Conservation (phyloP, 2,113 vertebrate genomes). For the Malaclemys terrapin region DNA sequence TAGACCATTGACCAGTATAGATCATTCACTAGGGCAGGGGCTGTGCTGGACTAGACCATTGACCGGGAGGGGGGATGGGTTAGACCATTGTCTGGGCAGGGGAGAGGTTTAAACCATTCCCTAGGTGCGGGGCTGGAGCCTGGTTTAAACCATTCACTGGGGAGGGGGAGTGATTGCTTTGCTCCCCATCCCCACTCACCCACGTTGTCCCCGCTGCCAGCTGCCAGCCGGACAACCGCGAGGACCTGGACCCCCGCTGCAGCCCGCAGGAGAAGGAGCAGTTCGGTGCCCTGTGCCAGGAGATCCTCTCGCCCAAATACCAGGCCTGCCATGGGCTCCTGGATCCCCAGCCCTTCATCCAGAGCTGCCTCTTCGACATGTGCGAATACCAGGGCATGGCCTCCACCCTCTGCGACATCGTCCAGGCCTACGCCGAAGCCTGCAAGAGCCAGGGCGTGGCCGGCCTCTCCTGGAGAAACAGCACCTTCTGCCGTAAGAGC, state of each 20-base stretch:
- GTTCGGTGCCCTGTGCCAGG: constrained; percentile 66
- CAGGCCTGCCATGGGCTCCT: constrained; percentile 75
- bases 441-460: constrained; percentile 81
- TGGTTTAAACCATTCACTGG: no score
- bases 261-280: constrained; percentile 17
- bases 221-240: constrained; percentile 78
- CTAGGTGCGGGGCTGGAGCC: no score
- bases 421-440: constrained; percentile 83
- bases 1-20: neutral
- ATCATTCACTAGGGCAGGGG: no score
- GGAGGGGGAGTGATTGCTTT: neutral
- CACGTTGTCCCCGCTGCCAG: constrained; percentile 47
- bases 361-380: constrained; percentile 82
- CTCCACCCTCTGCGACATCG: constrained; percentile 81
- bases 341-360: constrained; percentile 73
- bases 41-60: no score
- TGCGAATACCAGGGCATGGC: constrained; percentile 83
- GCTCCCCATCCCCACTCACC: neutral
- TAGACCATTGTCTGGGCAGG: no score
- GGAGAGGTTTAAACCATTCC: no score
- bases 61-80: no score
- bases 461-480: constrained; percentile 85
- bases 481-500: constrained; percentile 88
- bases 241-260: constrained; percentile 77
- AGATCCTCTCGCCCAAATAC: constrained; percentile 74